These are phyloP conservation scores for Apteryx mantelli DNA, from an alignment of 2,113 vertebrate species.

Conservation along the genomic window DNA sequence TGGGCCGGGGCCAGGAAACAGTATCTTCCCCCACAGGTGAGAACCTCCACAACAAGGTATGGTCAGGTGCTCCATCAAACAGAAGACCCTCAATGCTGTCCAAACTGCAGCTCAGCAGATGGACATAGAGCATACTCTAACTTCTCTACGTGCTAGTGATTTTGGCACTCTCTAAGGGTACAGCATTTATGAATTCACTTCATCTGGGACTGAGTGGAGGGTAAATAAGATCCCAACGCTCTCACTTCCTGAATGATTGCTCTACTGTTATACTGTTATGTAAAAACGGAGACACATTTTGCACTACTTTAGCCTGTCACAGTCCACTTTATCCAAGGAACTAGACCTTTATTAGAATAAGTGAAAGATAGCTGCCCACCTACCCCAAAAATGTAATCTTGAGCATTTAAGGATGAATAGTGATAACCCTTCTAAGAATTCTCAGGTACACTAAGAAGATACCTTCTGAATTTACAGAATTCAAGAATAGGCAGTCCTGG, in stretches of 20 bases:
- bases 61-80: background rate
- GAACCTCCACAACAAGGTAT: background rate
- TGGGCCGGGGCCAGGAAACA: background rate
- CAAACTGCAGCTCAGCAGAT: background rate
- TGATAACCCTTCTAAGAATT: background rate
- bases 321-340: background rate
- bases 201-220: background rate
- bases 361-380: no score
- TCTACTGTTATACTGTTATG: background rate
- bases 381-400: background rate
- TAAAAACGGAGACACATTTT: background rate
- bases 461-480: background rate
- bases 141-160: background rate
- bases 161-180: background rate
- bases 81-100: background rate
- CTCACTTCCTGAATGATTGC: background rate
- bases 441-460: background rate
- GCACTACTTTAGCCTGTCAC: background rate
- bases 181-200: background rate
- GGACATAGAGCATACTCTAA: background rate
- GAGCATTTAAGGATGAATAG: background rate
- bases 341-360: background rate
- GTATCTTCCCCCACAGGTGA: fast-evolving
- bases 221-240: background rate
- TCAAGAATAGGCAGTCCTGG: background rate